Evolutionary conservation across 2,888 invertebrate species (phyloP).

Genomic region (Temnothorax rugatulus): DNA sequence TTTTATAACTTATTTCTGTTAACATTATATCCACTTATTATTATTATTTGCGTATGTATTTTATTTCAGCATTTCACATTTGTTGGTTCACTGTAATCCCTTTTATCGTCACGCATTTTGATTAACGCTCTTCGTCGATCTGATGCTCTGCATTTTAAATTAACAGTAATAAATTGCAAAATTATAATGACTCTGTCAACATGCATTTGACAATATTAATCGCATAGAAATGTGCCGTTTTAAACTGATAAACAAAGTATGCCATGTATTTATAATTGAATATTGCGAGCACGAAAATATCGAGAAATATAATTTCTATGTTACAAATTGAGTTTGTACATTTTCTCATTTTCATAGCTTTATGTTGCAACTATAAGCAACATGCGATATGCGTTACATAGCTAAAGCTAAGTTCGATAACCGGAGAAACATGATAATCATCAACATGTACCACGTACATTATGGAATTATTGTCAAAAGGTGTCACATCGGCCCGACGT

Average conservation of each 20-base stretch:
- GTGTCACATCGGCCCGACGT: conserved; percentile 15
- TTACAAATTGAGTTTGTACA: conserved; percentile 27
- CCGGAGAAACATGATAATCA: conserved; percentile 44
- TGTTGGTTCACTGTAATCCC: not conserved
- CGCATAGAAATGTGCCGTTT: not conserved
- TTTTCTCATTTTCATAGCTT: conserved; percentile 31
- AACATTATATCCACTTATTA: not conserved
- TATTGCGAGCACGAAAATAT: conserved; percentile 3
- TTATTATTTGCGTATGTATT: not conserved
- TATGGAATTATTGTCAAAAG: conserved; percentile 49
- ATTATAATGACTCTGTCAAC: conserved; percentile 12
- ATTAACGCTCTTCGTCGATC: not conserved
- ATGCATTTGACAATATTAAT: conserved; percentile 32
- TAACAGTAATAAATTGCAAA: conserved; percentile 9
- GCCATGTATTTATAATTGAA: conserved; percentile 1
- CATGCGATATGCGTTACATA: not conserved
- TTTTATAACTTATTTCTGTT: conserved; percentile 3
- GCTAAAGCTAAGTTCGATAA: conserved; percentile 43
- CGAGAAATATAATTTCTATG: conserved; percentile 6
- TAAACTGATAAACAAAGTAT: not conserved
- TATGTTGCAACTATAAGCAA: not conserved
- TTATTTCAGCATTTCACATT: not conserved
- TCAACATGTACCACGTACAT: conserved; percentile 29
- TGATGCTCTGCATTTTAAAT: conserved; percentile 18
- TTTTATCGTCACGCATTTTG: conserved; percentile 2